Evolutionary conservation across 2,797 vertebrate genomes (phyloP), one percentile per base, ranked within the genome.

Genomic region (Thalassophryne amazonica): DNA sequence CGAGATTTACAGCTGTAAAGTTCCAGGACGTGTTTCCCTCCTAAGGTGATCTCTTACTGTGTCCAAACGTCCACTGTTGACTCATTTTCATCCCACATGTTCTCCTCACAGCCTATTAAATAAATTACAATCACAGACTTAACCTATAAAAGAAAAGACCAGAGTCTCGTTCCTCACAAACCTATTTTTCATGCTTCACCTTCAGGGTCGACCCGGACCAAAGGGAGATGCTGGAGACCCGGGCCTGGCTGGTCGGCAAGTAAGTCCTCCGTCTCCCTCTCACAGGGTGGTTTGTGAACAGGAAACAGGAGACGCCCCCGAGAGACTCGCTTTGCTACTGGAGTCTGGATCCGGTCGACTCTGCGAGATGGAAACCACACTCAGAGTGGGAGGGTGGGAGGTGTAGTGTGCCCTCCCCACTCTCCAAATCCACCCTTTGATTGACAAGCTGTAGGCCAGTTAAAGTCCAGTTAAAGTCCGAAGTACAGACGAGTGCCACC

Each of bases 191-290:
- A 45, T 73, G 39, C 33, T 54, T 21, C 2, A 46, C 57, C 25
- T 73, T 41, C 32, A 99, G 97, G 97, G 97, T 69, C 94, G 95
- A n/a, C 92, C 86, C 25, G 97, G 97, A 83, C 91, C 93, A 83
- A 99, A 99, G 87, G 97, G 97, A 72, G 97, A 99, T 74, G 17
- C 86, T 47, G 97, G 97, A 82, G 94, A 95, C 54, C 83, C 91
- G 10, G 97, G 97, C 32, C 70, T 93, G 59, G 51, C 92, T 67
- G 97, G 97, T 21, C 74, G 89, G 55, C 88, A 91, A 41, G 97
- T 99, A 89, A 93, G 95, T 87, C 6, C 38, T 50, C 58, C 55
- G 72, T n/a, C n/a, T n/a, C 21, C 49, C 59, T 60, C 16, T 76
- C 43, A 64, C 65, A 76, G 69, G 72, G 80, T 84, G 81, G 78